phyloP scores from a whole-genome alignment of 2,888 invertebrate species.

The Xanthia icteritia region DNA sequence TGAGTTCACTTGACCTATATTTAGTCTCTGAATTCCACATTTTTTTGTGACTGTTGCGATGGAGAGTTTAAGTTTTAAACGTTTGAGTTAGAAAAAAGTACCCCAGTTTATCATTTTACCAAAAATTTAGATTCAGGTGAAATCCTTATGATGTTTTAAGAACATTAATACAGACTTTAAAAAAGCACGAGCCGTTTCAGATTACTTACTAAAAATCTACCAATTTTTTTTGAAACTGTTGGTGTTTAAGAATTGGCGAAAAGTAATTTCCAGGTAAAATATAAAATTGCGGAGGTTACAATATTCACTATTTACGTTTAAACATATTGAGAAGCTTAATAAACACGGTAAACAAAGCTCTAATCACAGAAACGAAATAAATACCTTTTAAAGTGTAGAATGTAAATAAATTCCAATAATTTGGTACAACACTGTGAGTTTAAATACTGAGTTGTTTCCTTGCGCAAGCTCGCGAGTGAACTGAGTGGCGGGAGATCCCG shows the following conservation, averaged over 20 bases:
- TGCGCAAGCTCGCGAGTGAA: conserved; percentile 82
- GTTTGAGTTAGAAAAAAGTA: not conserved
- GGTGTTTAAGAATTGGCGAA: not conserved
- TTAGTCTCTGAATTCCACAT: conserved; percentile 61
- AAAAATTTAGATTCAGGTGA: not conserved
- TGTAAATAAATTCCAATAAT: conserved; percentile 61
- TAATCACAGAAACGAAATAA: conserved; percentile 50
- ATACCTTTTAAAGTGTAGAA: conserved; percentile 70
- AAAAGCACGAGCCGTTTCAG: not conserved
- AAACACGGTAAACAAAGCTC: conserved; percentile 8
- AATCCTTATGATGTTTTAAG: not conserved
- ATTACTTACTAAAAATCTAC: not conserved
- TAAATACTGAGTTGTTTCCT: conserved; percentile 76
- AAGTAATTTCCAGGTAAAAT: not conserved
- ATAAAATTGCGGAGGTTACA: not conserved
- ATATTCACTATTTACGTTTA: conserved; percentile 4
- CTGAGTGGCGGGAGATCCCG: conserved; percentile 77
- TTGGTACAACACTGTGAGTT: conserved; percentile 56
- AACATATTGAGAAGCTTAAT: conserved; percentile 17
- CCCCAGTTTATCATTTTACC: not conserved
- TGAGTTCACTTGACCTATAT: conserved; percentile 75
- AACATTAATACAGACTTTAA: not conserved
- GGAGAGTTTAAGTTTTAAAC: conserved; percentile 4
- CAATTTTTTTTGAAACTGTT: not conserved
- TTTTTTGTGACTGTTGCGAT: conserved; percentile 57